Conservation (phyloP, 2,113 vertebrate genomes). For the Mirza zaza region DNA sequence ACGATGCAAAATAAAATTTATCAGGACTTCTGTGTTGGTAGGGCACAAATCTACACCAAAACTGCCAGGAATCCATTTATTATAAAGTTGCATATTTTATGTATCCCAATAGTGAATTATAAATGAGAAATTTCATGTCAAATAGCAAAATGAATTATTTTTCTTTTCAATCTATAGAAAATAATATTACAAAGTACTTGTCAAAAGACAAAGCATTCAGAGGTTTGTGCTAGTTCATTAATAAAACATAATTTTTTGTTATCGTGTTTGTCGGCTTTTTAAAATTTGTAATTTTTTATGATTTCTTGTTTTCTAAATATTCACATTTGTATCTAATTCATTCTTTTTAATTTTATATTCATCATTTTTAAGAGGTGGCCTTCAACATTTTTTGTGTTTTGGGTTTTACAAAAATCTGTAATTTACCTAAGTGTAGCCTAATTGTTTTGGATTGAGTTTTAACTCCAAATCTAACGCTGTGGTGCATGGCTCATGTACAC, state of each 20-base stretch:
- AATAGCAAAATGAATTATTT: background rate
- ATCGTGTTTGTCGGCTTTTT: background rate
- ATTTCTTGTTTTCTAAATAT: background rate
- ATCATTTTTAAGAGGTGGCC: background rate
- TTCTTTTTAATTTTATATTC: background rate
- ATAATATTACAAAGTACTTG: background rate
- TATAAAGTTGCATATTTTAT: background rate
- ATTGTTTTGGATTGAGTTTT: background rate
- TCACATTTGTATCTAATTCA: background rate
- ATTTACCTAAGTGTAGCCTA: background rate
- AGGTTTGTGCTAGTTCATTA: background rate
- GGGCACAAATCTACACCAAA: background rate
- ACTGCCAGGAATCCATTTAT: background rate
- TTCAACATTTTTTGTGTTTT: background rate
- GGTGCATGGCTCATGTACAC: background rate
- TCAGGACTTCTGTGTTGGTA: background rate
- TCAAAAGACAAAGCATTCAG: background rate
- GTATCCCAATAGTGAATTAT: background rate
- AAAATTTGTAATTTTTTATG: background rate
- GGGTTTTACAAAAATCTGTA: background rate
- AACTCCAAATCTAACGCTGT: background rate
- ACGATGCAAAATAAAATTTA: background rate
- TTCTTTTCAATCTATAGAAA: background rate
- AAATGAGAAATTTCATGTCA: background rate
- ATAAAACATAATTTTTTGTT: background rate